These are phyloP conservation scores for Heliconius ismenius DNA, from an alignment of 2,888 invertebrate genomes.

Conservation along the genomic window DNA sequence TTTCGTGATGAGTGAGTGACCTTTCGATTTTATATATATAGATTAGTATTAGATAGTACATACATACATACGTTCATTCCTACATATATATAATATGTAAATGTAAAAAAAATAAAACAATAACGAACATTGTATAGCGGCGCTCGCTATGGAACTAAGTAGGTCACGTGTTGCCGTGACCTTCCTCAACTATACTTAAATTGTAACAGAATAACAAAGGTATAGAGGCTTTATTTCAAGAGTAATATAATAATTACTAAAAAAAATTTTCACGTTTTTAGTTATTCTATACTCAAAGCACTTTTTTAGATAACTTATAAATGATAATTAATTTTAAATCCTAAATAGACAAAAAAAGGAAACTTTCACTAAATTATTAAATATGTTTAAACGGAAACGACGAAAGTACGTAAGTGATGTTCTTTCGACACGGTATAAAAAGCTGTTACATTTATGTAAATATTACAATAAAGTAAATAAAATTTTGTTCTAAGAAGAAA, in stretches of 20 bases:
- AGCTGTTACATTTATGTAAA: too few relatives aligned
- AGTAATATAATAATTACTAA: background rate
- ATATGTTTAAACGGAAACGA: too few relatives aligned
- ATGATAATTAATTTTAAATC: background rate
- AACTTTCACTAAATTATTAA: too few relatives aligned
- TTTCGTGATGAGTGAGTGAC: too few relatives aligned
- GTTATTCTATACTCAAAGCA: too few relatives aligned
- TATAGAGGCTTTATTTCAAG: background rate
- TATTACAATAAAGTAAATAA: too few relatives aligned
- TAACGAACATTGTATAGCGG: conserved; percentile 25
- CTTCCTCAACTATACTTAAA: conserved; percentile 32
- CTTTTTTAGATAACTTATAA: too few relatives aligned
- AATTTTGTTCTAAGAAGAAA: too few relatives aligned
- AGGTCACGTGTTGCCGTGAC: conserved; percentile 36
- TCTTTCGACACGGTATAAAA: too few relatives aligned
- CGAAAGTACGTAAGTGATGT: too few relatives aligned
- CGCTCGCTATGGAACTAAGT: conserved; percentile 20
- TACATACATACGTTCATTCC: background rate
- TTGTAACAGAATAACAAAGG: conserved; percentile 26
- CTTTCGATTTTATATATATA: too few relatives aligned
- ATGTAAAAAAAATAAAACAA: conserved; percentile 18
- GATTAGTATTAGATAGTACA: background rate
- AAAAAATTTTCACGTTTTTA: too few relatives aligned
- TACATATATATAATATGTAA: background rate
- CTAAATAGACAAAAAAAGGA: background rate